A percentile compares a stretch with the other conserved stretches of the same genome.
Conservation (phyloP, 2,797 vertebrate species). For the Enteromius treurensis region DNA sequence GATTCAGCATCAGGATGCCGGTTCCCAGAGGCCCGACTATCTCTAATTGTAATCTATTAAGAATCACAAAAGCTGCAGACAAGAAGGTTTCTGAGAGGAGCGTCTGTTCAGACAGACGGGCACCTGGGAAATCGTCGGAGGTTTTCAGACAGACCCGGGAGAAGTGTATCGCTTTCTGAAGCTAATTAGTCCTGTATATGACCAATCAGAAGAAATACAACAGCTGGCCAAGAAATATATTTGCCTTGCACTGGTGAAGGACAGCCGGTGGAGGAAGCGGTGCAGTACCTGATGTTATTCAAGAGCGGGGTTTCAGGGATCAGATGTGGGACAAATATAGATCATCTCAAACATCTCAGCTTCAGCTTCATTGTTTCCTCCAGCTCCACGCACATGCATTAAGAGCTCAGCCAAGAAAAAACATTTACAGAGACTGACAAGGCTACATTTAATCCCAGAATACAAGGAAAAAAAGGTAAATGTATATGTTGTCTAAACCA, state of each 20-base stretch:
- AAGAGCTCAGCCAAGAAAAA: conserved; percentile 5
- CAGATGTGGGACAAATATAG: conserved; percentile 60
- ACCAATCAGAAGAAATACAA: conserved; percentile 74
- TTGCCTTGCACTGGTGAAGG: conserved; percentile 71
- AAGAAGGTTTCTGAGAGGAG: conserved; percentile 65
- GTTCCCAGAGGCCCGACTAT: conserved; percentile 63
- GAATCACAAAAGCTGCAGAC: conserved; percentile 66
- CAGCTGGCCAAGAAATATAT: conserved; percentile 77
- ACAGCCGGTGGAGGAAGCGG: conserved; percentile 64
- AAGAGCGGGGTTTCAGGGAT: conserved; percentile 64
- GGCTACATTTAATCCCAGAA: not conserved
- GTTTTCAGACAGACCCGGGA: conserved; percentile 64
- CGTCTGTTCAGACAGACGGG: conserved; percentile 78
- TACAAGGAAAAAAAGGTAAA: not conserved
- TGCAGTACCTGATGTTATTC: conserved; percentile 62
- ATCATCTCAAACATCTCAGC: conserved; percentile 62
- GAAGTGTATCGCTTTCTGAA: conserved; percentile 72
- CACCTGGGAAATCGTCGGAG: conserved; percentile 80
- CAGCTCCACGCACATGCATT: not conserved
- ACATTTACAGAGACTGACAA: not conserved
- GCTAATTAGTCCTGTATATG: conserved; percentile 75
- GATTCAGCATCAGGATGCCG: conserved; percentile 60
- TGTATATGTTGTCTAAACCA: not conserved
- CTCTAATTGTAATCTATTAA: conserved; percentile 72
- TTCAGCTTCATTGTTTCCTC: conserved; percentile 47